phyloP scores from a whole-genome alignment of 2,888 invertebrate genomes.

The Clusia tigrina region DNA sequence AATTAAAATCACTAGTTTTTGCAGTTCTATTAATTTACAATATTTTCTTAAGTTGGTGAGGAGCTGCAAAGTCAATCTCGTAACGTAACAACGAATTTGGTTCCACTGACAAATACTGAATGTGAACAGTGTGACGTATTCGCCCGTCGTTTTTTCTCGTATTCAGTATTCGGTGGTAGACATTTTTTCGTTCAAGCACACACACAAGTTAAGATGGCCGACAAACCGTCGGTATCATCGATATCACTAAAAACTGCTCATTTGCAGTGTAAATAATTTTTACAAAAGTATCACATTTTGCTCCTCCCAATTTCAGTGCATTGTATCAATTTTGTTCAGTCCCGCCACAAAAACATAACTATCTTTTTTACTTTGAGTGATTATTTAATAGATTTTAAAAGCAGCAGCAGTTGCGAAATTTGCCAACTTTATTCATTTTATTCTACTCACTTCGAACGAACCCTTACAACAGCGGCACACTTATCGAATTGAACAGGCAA shows the following conservation, averaged over 20 bases:
- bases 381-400: conserved; percentile 49
- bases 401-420: conserved; percentile 29
- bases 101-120: conserved; percentile 28
- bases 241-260: conserved; percentile 12
- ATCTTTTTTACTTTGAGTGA: conserved; percentile 32
- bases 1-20: not conserved
- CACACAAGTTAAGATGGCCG: conserved; percentile 33
- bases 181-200: conserved; percentile 28
- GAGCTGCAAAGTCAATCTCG: conserved; percentile 28
- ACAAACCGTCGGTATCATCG: conserved; percentile 12
- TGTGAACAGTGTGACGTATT: conserved; percentile 8
- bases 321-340: too few relatives aligned
- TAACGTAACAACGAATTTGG: conserved; percentile 25
- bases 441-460: conserved; percentile 63
- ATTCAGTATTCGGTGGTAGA: conserved; percentile 26
- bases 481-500: not conserved
- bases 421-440: too few relatives aligned
- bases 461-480: conserved; percentile 63
- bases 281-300: conserved; percentile 28
- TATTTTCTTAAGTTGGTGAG: conserved; percentile 9
- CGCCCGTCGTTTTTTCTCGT: conserved; percentile 15
- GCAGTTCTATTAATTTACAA: not conserved
- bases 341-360: too few relatives aligned
- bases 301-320: conserved; percentile 20
- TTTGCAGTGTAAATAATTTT: conserved; percentile 37